Base-by-base conservation (phyloP, 2,113 vertebrate species). In the Elephas maximus region DNA sequence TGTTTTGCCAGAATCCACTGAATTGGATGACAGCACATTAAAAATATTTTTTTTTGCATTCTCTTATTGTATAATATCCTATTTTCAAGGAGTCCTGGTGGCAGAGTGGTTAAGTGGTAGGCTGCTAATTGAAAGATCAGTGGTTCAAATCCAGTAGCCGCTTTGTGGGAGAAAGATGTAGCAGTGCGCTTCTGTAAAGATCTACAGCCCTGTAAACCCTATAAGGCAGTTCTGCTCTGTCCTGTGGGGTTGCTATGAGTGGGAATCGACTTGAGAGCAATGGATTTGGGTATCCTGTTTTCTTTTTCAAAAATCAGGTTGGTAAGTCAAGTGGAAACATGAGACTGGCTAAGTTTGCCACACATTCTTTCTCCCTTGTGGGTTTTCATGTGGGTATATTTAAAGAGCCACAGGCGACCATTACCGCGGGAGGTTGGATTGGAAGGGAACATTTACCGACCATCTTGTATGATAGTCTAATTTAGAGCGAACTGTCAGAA, bases 351-450 rank as follows among this genome's bases (percentile, higher is more conserved):
- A 17, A 57, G 63, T 90, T 94, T 79, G 87, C 86, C 85, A 74
- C 78, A 76, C 33, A 60, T 94, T 73, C 84, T 73, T 88, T 96
- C 37, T 96, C 1, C 30, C 62, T 57, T 79, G 63, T 96, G 79
- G 82, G 8, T 90, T 97, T 95, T 97, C 76, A 23, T 84, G 77
- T 18, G 37, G 67, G 30, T 89, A 37, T 93, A 30, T 95, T 89
- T 90, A 77, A 95, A 90, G 33, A 91, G 65, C 74, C 80, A 57
- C 44, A 41, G 51, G 51, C 83, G 82, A 45, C 86, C 60, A 62
- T 21, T 77, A 44, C 88, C 91, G 74, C 67, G 90, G 67, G 24
- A 77, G 60, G 23, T 9, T 53, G 20, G 37, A 2, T 37, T 71
- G 37, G 69, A 87, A 71, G 51, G 79, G 12, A 67, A 18, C 17